Base-by-base conservation (phyloP, 2,888 invertebrate species). In the Heteromurus nitidus region DNA sequence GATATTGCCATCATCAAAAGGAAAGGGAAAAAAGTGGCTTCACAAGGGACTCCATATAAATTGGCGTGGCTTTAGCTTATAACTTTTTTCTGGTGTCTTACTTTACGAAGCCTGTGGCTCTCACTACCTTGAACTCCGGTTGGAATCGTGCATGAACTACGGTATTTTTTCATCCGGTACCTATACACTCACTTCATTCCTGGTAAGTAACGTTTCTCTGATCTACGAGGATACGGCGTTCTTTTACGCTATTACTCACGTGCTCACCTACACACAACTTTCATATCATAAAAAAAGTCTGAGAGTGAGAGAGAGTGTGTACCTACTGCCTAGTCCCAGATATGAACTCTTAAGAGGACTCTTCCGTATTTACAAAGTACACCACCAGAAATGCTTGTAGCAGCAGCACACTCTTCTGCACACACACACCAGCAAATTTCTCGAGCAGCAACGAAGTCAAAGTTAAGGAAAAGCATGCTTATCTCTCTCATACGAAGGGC, bases 391-490 rank as follows among this genome's bases (percentile, higher is more conserved):
- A 26, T 16, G 22, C 26, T 47, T 26, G 11, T 0, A 20, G 53
- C 2, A 36, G 42, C 7, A 24, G 36, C 9, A 47, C 36, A 7
- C 18, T 13, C 30, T 47, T n/a, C 47, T n/a, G 20, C 1, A 53
- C 20, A 22, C 20, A 18, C 20, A 53, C 20, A 67, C 11, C n/a
- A 65, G n/a, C n/a, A n/a, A n/a, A n/a, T n/a, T n/a, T n/a, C n/a
- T n/a, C 67, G 75, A 67, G 44, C 50, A 36, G 75, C 67, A 67
- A 67, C 75, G 67, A 75, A 67, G 67, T 24, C 62, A 62, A 73
- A 13, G 42, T 73, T 24, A 30, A 26, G 47, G 55, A 42, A 20
- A 18, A 67, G 67, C 44, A 58, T 67, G 67, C 44, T 75, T 75
- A 75, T 75, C 65, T 67, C 67, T 50, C 30, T 55, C 47, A n/a